Evolutionary conservation across 2,797 vertebrate genomes (phyloP), one percentile per base, ranked within the genome.

Genomic region (Nannoperca australis): DNA sequence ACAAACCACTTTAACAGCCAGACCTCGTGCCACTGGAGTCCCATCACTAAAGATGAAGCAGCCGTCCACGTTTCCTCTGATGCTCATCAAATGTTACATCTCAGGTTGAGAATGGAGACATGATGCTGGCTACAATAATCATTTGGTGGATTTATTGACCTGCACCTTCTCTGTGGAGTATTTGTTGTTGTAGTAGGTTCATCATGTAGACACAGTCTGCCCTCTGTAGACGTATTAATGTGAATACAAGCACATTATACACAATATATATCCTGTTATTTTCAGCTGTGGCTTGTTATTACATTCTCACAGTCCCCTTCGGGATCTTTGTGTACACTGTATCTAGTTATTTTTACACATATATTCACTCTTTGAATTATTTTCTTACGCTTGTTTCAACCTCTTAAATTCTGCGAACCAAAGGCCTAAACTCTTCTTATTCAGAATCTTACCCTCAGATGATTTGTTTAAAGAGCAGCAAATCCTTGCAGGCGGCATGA

Each of bases 21-120:
- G 51, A 68, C 11, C 36, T 38, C 8, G 50, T 55, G 75, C 45
- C 38, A 27, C 66, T 51, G 53, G 40, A 76, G 44, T 51, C 30
- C 30, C 53, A 54, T 18, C 5, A 47, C 8, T 18, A 4, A 44
- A 53, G 53, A 27, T 20, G 20, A 44, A 70, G n/a, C 8, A 36
- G 11, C 20, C 22, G 7, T 24, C 10, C n/a, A 15, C 9, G 3
- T 62, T 27, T 12, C 42, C 13, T 54, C 34, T 5, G 20, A 15
- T 7, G n/a, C 49, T 36, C 4, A 3, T 30, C 36, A 8, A 24
- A 6, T 18, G 30, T 36, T 5, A 18, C 22, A 73, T 36, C 42
- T 0, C 11, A 18, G 20, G 4, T 3, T 38, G 20, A 67, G 3
- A 60, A 53, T 7, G 2, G 53, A 5, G 6, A 68, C 34, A 65